Evolutionary conservation across 2,888 invertebrate genomes (phyloP).

Genomic region (Diarsia mendica): DNA sequence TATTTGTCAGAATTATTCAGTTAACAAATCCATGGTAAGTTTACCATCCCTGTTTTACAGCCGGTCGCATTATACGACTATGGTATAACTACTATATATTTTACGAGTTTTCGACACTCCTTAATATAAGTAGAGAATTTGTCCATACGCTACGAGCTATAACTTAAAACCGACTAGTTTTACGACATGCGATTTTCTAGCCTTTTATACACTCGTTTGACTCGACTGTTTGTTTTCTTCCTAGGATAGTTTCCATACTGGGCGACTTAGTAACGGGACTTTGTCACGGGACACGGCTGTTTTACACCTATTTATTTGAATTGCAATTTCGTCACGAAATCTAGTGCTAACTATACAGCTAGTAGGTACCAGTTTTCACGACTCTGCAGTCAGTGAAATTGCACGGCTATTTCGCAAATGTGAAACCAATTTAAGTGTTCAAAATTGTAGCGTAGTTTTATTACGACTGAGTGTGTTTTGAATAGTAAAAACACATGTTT

Average conservation of each 20-base stretch:
- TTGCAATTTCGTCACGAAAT: constrained; percentile 10
- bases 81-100: constrained; percentile 68
- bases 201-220: constrained; percentile 57
- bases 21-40: constrained; percentile 56
- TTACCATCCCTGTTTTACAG: constrained; percentile 75
- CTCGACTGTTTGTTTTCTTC: constrained; percentile 47
- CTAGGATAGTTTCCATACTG: constrained; percentile 8
- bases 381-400: constrained; percentile 32
- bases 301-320: constrained; percentile 14
- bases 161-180: constrained; percentile 78
- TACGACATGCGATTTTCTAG: constrained; percentile 76
- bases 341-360: constrained; percentile 8
- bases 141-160: constrained; percentile 77
- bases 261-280: constrained; percentile 9
- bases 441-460: constrained; percentile 34
- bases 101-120: constrained; percentile 80
- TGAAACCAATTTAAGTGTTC: constrained; percentile 28
- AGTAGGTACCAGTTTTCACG: neutral
- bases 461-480: constrained; percentile 17
- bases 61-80: constrained; percentile 72
- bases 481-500: constrained; percentile 22
- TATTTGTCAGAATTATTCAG: constrained; percentile 50
- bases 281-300: neutral
- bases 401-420: constrained; percentile 35
- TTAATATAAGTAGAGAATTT: constrained; percentile 79